Evolutionary conservation across 2,888 invertebrate genomes (phyloP), one percentile per base, ranked within the genome.

Genomic region (Amiota minor): DNA sequence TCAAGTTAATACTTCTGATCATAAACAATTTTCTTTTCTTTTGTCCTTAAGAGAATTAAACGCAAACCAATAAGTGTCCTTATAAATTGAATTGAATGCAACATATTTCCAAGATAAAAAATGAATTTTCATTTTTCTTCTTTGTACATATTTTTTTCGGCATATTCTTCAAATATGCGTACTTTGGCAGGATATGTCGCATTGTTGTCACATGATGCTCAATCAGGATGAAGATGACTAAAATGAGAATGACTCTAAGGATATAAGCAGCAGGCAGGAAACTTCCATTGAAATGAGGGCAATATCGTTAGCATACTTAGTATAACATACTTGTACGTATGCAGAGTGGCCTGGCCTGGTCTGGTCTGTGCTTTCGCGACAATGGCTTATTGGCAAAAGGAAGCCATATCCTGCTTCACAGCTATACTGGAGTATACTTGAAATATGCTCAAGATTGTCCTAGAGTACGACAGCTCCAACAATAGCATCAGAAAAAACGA

Each of bases 201-300:
- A 75, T 76, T 78, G 75, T 77, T 78, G 78, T 78, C 78, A 77
- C 77, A 75, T 72, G 78, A 76, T 74, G 76, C 76, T 78, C 78
- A 77, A 78, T 76, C 78, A 78, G 53, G 14, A 47, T 12, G 47
- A 55, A 20, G 70, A 59, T 11, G n/a, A 23, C 56, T 45, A 64
- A 10, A 46, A 49, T 46, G 46, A 64, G 35, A 11, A 35, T 47
- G 61, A 61, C 14, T 35, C 55, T n/a, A 9, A 35, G 23, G 45
- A 46, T 23, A 35, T 45, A 64, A n/a, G 46, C n/a, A 23, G 23
- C 20, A 45, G 1, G 65, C 47, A 47, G 18, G 0, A 35, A 35
- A 35, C 2, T 35, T 35, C 35, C 47, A 45, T 4, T 18, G 65
- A 49, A 65, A 46, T 46, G 64, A 65, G 20, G 20, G 35, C 64